Base-by-base conservation (phyloP, 1,140 invertebrate genomes). In the Drosophila kurseongensis region DNA sequence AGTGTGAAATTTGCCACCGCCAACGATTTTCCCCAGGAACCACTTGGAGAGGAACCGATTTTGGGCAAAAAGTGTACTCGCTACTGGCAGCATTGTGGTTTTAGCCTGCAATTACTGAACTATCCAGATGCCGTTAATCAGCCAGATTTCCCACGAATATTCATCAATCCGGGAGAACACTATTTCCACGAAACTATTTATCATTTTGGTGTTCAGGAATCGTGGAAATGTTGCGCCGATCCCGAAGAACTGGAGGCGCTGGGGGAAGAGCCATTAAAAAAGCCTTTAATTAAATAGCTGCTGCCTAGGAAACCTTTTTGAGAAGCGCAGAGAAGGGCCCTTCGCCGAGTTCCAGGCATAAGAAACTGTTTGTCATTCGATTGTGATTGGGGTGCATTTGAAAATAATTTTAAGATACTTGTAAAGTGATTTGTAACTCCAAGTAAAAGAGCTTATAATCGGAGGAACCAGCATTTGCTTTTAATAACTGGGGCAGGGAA, bases 1-100 rank as follows among this genome's bases (percentile, higher is more conserved):
- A 97, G 97, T 7, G 94, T 98, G 13, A 97, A 98, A 78, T 95
- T 99, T 72, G 98, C 98, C 82, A 98, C 97, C 0, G 93, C 94
- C 0, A 96, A 97, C 89, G 95, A 93, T 76, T 93, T 98, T 0
- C 96, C 96, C 1, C 36, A 44, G 52, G 93, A 93, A 75, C 16
- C 52, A 0, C 68, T 57, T 0, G 80, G 75, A 18, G 73, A 90
- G 42, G 78, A 84, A 3, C 90, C 93, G 0, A 91, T 96, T 4
- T 48, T 91, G 9, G 97, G 97, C 4, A 98, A 98, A 93, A 91
- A 93, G 1, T 95, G 95, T 14, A 93, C 93, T 0, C 89, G 92
- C 97, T 3, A 68, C 18, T 68, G 65, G 65, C 65, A 54, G 23
- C 65, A 68, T 32, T 36, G 12, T 35, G 61, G 47, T 4, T 68